Conservation (phyloP, 1,140 invertebrate genomes). For the Euura lappo region DNA sequence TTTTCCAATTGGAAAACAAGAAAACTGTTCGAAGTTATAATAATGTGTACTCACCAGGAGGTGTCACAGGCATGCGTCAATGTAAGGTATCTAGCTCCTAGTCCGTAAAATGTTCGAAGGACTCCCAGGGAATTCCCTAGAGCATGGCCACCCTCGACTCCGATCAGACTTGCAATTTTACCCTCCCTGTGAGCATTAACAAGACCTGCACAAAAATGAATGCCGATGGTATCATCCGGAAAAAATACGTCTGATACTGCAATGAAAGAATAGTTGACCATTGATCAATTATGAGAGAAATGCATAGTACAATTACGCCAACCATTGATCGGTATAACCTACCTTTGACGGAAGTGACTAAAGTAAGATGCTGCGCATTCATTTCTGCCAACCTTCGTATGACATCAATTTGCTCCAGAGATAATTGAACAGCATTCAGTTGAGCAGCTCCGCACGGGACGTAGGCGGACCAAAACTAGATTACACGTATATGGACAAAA, state of each 20-base stretch:
- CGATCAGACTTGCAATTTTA: constrained; percentile 70
- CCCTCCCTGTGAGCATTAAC: constrained; percentile 64
- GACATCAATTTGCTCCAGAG: constrained; percentile 85
- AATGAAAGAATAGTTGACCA: no score
- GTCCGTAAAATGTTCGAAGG: constrained; percentile 81
- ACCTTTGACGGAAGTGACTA: constrained; percentile 70
- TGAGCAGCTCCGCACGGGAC: constrained; percentile 84
- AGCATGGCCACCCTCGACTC: constrained; percentile 78
- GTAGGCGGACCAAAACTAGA: constrained; percentile 88
- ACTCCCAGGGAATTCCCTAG: constrained; percentile 84
- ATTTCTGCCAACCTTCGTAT: constrained; percentile 77
- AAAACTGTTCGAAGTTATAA: not conserved
- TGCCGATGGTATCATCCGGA: not conserved
- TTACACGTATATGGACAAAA: constrained; percentile 12
- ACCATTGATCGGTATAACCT: constrained; percentile 23
- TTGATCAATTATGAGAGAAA: no score
- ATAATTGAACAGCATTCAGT: constrained; percentile 80
- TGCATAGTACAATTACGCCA: no score
- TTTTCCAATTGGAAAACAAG: no score
- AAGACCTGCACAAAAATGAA: constrained; percentile 47
- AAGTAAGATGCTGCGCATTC: constrained; percentile 67
- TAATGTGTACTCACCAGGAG: constrained; percentile 64
- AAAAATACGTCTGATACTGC: not conserved
- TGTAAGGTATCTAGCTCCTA: constrained; percentile 78
- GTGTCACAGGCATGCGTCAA: constrained; percentile 75